Percentiles rank a stretch among this genome's conserved stretches.
Conservation (phyloP, 2,113 vertebrate species). For the Forbesichthys papilliferus region DNA sequence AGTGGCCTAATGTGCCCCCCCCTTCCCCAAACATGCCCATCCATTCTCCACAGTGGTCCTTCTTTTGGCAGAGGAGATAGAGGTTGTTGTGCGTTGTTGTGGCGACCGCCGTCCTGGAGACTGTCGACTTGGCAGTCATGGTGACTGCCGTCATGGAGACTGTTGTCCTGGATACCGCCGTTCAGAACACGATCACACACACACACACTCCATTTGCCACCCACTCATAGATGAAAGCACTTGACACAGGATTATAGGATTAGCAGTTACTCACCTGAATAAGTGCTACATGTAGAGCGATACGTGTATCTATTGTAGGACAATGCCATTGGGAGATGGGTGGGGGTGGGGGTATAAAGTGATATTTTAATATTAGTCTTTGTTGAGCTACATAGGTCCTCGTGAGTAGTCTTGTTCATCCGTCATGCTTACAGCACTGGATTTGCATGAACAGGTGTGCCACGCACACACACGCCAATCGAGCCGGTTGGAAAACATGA, state of each 20-base stretch:
- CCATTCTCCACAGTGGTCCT: too few species aligned
- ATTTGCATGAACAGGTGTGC: constrained; percentile 6
- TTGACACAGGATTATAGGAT: constrained; percentile 66
- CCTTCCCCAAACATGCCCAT: neutral
- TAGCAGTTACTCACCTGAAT: constrained; percentile 62
- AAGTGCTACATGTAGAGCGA: constrained; percentile 32
- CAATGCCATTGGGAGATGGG: neutral
- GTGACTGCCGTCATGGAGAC: neutral
- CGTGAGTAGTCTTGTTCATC: constrained; percentile 4
- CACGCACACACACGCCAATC: neutral
- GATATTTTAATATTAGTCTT: constrained; percentile 14
- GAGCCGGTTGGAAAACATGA: too few species aligned
- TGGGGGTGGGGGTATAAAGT: constrained; percentile 7
- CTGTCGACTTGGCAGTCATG: too few species aligned
- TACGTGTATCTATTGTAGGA: constrained; percentile 7
- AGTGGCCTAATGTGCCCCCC: neutral
- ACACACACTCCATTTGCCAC: constrained; percentile 44
- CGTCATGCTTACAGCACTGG: constrained; percentile 20
- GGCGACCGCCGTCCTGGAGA: too few species aligned
- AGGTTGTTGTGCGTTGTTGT: too few species aligned
- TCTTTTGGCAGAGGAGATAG: too few species aligned
- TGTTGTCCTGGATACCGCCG: constrained; percentile 29
- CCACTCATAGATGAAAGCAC: constrained; percentile 55
- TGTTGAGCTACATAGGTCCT: constrained; percentile 4
- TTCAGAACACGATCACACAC: constrained; percentile 26